Evolutionary conservation across 2,888 invertebrate genomes (phyloP).

Genomic region (Spialia ferax): DNA sequence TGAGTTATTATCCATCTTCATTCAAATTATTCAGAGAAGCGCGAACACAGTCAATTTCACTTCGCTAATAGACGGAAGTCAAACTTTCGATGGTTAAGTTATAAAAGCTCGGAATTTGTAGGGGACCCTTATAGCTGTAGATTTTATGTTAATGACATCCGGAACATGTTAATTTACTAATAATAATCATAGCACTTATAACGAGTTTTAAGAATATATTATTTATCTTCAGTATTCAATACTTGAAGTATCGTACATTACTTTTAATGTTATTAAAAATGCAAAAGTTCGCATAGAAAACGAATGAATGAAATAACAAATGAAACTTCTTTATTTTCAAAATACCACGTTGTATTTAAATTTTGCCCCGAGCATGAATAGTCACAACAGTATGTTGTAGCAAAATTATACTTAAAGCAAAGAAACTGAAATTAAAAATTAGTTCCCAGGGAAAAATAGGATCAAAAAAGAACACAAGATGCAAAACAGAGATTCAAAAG

Average conservation of each 20-base stretch:
- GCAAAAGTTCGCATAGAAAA: no score
- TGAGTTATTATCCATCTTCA: conserved; percentile 22
- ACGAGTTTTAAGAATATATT: no score
- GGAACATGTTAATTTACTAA: background rate
- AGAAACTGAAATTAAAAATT: conserved; percentile 20
- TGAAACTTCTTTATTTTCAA: no score
- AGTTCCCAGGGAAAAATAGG: conserved; percentile 16
- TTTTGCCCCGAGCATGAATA: background rate
- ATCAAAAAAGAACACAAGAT: conserved; percentile 35
- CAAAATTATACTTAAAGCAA: background rate
- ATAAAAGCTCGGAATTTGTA: conserved; percentile 20
- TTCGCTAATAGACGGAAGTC: conserved; percentile 30
- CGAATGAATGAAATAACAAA: no score
- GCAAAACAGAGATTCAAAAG: conserved; percentile 34
- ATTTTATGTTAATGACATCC: background rate
- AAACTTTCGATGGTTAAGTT: conserved; percentile 32
- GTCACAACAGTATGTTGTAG: background rate
- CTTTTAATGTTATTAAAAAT: no score
- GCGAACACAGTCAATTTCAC: conserved; percentile 31
- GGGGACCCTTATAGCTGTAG: background rate
- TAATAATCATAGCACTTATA: no score
- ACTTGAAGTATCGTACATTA: no score
- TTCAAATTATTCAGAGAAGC: conserved; percentile 28
- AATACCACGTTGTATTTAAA: no score
- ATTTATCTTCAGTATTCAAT: no score